Evolutionary conservation across 2,797 vertebrate species (phyloP).

Genomic region (Catharus ustulatus): DNA sequence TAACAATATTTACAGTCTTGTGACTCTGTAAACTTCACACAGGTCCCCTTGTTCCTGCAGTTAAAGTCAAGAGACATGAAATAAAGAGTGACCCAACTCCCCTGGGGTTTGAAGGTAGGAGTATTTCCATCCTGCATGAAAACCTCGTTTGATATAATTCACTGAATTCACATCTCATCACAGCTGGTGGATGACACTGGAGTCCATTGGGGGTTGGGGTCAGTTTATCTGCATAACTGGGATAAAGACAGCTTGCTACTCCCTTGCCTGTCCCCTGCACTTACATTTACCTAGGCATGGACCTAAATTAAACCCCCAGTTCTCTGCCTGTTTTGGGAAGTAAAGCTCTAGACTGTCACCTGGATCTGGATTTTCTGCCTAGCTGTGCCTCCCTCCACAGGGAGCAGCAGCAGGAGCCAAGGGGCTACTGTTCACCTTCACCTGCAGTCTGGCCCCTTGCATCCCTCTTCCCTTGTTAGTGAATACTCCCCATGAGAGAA

Average conservation of each 20-base stretch:
- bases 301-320: background rate
- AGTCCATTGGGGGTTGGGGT: background rate
- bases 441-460: background rate
- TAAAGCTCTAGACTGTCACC: background rate
- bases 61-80: conserved; percentile 93
- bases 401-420: background rate
- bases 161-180: conserved; percentile 8
- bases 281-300: background rate
- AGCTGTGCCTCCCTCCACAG: background rate
- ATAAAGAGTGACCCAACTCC: conserved; percentile 94
- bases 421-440: background rate
- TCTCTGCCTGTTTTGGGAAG: background rate
- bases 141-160: background rate
- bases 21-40: conserved; percentile 71
- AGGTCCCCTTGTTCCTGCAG: conserved; percentile 88
- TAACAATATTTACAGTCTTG: conserved; percentile 56
- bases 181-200: background rate
- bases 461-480: background rate
- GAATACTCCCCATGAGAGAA: background rate
- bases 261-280: background rate
- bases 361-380: background rate
- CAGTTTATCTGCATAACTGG: background rate
- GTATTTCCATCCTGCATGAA: conserved; percentile 68
- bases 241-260: background rate
- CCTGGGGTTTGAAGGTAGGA: conserved; percentile 91